These are phyloP conservation scores for Perca schrenkii DNA, from an alignment of 2,113 vertebrate species.

Conservation along the genomic window DNA sequence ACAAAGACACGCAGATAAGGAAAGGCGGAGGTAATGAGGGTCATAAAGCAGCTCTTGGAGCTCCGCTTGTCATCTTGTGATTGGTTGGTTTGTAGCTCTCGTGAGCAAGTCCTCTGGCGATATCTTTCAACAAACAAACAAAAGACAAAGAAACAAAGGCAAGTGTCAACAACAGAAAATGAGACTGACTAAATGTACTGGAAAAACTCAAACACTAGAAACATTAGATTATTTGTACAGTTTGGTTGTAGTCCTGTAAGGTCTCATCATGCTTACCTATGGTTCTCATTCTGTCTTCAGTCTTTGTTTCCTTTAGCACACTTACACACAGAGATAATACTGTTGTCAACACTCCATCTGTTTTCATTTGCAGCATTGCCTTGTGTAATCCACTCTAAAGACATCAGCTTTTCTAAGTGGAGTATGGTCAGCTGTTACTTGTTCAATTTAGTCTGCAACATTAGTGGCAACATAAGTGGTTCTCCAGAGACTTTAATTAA, in stretches of 20 bases:
- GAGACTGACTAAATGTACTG: background rate
- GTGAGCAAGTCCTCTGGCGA: constrained; percentile 55
- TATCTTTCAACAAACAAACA: constrained; percentile 36
- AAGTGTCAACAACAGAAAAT: constrained; percentile 11
- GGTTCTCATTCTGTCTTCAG: background rate
- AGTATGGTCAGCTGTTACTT: background rate
- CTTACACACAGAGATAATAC: background rate
- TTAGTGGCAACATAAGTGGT: constrained; percentile 3
- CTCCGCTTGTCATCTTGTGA: constrained; percentile 75
- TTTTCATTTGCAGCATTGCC: background rate
- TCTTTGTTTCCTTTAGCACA: background rate
- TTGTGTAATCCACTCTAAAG: background rate
- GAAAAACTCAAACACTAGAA: constrained; percentile 5
- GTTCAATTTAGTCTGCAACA: constrained; percentile 19
- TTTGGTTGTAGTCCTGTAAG: background rate
- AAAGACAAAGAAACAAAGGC: constrained; percentile 26
- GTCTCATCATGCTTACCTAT: background rate
- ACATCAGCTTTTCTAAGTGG: background rate
- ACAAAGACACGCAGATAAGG: constrained; percentile 47
- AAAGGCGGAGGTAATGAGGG: constrained; percentile 66
- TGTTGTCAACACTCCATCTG: background rate
- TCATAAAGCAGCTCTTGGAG: constrained; percentile 63
- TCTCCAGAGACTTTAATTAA: constrained; percentile 6
- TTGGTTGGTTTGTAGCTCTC: constrained; percentile 67
- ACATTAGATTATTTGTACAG: background rate